Conservation (phyloP, 2,113 vertebrate genomes). For the Nyctibius bracteatus region DNA sequence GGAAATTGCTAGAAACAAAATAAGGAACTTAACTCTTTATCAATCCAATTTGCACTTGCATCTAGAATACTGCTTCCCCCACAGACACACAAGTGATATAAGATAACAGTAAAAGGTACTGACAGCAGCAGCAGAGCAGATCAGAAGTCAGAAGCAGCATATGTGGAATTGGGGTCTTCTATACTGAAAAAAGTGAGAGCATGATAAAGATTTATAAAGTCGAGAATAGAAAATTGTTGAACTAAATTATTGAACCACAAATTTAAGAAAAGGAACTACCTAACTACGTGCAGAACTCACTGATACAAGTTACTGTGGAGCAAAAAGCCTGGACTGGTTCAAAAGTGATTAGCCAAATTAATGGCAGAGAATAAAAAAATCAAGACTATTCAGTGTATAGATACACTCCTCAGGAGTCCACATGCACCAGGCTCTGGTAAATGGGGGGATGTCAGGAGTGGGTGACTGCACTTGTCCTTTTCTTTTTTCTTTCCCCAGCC, state of each 20-base stretch:
- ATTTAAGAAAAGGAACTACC: background rate
- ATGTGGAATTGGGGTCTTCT: background rate
- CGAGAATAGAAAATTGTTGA: background rate
- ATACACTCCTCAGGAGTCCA: no score
- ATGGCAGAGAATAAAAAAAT: background rate
- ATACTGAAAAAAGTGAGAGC: background rate
- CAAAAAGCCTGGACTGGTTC: background rate
- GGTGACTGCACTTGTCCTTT: no score
- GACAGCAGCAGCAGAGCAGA: background rate
- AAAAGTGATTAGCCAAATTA: background rate
- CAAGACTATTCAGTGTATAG: background rate
- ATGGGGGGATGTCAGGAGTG: background rate
- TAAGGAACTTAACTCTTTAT: background rate
- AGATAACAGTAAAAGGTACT: background rate
- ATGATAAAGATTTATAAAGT: background rate
- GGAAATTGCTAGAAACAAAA: background rate
- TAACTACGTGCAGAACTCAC: background rate
- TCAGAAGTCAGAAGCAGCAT: background rate
- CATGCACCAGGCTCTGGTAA: no score
- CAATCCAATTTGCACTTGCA: background rate
- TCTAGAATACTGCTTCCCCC: background rate
- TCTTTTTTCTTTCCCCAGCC: background rate
- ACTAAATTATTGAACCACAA: background rate
- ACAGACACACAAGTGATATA: background rate
- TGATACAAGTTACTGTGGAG: background rate